Percentiles rank a stretch among this genome's conserved stretches.
Conservation (phyloP, 1,140 invertebrate species). For the Holcopasites calliopsidis region DNA sequence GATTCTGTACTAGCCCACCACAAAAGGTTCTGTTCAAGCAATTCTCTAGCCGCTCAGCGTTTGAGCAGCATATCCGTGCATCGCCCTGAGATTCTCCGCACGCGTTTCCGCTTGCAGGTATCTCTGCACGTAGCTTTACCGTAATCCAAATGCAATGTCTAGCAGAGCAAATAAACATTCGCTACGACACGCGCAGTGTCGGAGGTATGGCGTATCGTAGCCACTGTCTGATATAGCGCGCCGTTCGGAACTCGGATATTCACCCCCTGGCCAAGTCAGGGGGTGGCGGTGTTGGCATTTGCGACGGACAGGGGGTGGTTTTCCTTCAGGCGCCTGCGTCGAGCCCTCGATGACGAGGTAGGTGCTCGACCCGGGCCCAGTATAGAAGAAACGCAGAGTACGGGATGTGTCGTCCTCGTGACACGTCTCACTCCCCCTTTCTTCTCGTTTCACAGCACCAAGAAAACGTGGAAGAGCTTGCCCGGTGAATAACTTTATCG, state of each 20-base stretch:
- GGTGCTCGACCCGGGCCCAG: conserved; percentile 78
- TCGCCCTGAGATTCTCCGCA: background rate
- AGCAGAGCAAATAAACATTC: background rate
- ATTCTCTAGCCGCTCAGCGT: background rate
- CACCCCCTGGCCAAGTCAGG: conserved; percentile 34
- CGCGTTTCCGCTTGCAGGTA: background rate
- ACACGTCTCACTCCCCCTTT: conserved; percentile 7
- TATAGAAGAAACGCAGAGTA: conserved; percentile 70
- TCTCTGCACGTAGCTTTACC: too few species aligned
- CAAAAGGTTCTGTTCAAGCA: conserved; percentile 34
- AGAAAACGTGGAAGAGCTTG: background rate
- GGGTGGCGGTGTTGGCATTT: conserved; percentile 26
- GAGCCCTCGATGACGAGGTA: conserved; percentile 75
- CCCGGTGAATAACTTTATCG: background rate
- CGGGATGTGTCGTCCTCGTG: conserved; percentile 51
- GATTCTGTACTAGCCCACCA: conserved; percentile 33
- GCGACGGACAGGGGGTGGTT: conserved; percentile 61
- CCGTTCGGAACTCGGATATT: conserved; percentile 51
- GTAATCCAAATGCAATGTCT: background rate
- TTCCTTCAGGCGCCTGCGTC: conserved; percentile 73
- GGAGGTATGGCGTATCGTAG: conserved; percentile 22
- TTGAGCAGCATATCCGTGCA: background rate
- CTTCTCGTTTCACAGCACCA: conserved; percentile 1
- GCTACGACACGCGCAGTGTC: background rate
- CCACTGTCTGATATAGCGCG: conserved; percentile 54